These are phyloP conservation scores for Trichomycterus rosablanca DNA, from an alignment of 2,113 vertebrate genomes.

Conservation along the genomic window DNA sequence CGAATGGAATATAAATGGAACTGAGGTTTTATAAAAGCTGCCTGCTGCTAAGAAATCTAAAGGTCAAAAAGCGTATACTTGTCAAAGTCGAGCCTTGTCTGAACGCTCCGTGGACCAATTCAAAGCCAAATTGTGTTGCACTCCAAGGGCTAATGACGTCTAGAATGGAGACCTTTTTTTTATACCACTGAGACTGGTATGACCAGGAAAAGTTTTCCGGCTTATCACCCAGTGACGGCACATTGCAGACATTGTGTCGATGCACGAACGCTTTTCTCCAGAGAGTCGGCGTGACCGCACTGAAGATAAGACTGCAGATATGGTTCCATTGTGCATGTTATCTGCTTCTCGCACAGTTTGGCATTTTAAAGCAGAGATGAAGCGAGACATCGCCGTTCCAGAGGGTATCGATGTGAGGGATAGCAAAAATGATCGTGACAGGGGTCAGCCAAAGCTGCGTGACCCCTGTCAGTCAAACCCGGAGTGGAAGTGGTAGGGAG, in stretches of 20 bases:
- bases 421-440: conserved; percentile 20
- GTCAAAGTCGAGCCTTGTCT: no score
- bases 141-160: not conserved
- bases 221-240: conserved; percentile 1
- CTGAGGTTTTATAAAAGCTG: not conserved
- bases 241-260: conserved; percentile 7
- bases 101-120: not conserved
- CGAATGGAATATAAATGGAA: not conserved
- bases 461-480: conserved; percentile 33
- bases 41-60: not conserved
- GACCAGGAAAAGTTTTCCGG: not conserved
- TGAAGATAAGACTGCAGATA: conserved; percentile 29
- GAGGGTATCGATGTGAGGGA: not conserved
- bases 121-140: not conserved
- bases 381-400: conserved; percentile 7
- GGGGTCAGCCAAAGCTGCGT: conserved; percentile 12
- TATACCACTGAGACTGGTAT: not conserved
- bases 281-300: not conserved
- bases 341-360: conserved; percentile 20
- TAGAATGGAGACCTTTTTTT: not conserved
- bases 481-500: not conserved
- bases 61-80: not conserved
- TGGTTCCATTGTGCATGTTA: conserved; percentile 17
- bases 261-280: not conserved
- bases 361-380: conserved; percentile 31